phyloP scores from a whole-genome alignment of 1,140 invertebrate species.

The Physella acuta region DNA sequence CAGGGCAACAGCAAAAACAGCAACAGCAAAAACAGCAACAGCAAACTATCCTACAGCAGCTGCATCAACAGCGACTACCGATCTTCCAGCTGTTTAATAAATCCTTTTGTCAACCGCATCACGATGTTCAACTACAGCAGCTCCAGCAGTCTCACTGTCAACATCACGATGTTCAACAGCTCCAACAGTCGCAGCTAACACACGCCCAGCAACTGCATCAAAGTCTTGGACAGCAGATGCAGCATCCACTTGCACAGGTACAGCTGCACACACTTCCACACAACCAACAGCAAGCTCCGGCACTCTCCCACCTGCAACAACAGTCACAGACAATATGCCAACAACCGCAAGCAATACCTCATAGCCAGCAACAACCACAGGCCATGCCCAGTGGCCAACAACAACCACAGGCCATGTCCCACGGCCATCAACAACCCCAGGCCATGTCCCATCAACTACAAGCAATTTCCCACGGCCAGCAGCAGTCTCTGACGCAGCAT shows the following conservation, averaged over 20 bases:
- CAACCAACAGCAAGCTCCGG: too few relatives aligned
- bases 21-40: conserved; percentile 7
- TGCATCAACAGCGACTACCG: conserved; percentile 9
- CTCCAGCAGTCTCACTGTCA: conserved; percentile 11
- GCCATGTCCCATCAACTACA: too few relatives aligned
- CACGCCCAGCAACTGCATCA: not conserved
- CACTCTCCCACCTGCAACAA: too few relatives aligned
- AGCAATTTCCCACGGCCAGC: too few relatives aligned
- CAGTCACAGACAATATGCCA: too few relatives aligned
- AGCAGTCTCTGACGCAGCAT: too few relatives aligned
- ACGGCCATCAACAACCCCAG: too few relatives aligned
- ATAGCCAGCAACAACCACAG: too few relatives aligned
- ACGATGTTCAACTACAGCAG: not conserved
- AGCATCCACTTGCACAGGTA: not conserved
- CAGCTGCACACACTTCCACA: not conserved
- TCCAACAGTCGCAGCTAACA: conserved; percentile 8
- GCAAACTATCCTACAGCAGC: conserved; percentile 2
- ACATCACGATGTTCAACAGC: conserved; percentile 14
- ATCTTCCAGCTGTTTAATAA: conserved; percentile 20
- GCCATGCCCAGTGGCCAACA: too few relatives aligned
- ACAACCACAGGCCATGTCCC: too few relatives aligned
- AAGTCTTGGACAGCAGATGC: conserved; percentile 2
- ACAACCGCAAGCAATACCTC: too few relatives aligned
- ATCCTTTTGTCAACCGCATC: conserved; percentile 13
- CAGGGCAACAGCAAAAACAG: conserved; percentile 5